Percentiles rank a stretch among this genome's conserved stretches.
These are phyloP conservation scores for Acanthoscelides obtectus DNA, from an alignment of 2,888 invertebrate species.

Conservation along the genomic window DNA sequence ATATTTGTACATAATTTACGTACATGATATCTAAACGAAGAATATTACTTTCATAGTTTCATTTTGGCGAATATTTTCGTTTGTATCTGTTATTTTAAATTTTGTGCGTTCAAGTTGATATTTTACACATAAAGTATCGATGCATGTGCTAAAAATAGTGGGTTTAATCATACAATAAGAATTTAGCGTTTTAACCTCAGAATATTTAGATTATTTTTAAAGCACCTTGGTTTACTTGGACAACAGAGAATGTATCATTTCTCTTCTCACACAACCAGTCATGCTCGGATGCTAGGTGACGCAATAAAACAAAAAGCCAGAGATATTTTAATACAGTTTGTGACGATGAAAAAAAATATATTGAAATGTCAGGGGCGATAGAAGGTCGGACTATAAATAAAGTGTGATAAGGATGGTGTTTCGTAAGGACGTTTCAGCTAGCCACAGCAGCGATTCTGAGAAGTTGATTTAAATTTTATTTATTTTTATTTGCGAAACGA, in stretches of 20 bases:
- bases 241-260: too few relatives aligned
- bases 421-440: neutral
- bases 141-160: neutral
- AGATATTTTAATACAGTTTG: neutral
- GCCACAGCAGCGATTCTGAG: conserved; percentile 1
- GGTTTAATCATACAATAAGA: neutral
- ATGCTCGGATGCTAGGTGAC: too few relatives aligned
- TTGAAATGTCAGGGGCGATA: neutral
- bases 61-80: too few relatives aligned
- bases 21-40: too few relatives aligned
- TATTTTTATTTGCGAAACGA: conserved; percentile 1
- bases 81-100: too few relatives aligned
- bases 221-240: neutral
- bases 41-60: too few relatives aligned
- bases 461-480: conserved; percentile 4
- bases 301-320: too few relatives aligned
- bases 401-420: neutral
- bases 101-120: too few relatives aligned
- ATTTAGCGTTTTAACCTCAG: neutral
- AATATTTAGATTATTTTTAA: neutral
- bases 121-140: too few relatives aligned
- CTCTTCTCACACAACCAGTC: too few relatives aligned
- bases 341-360: neutral
- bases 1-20: too few relatives aligned
- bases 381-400: neutral